Conservation (phyloP, 2,888 invertebrate species). For the Trachelus troglodyta region DNA sequence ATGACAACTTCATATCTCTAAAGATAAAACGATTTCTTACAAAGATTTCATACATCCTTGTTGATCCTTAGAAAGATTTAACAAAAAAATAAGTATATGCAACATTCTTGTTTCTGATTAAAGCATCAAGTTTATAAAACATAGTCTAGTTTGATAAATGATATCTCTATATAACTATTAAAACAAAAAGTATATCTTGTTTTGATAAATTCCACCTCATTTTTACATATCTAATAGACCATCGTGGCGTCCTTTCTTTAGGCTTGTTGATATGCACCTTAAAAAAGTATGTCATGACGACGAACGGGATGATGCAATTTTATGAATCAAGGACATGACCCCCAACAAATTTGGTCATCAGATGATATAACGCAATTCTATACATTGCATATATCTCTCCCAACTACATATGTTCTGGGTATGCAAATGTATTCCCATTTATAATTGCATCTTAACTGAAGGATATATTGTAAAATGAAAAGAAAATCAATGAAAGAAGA, state of each 20-base stretch:
- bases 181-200: background rate
- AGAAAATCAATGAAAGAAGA: background rate
- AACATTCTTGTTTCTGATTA: no score
- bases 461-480: background rate
- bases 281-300: conserved; percentile 1
- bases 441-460: background rate
- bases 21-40: background rate
- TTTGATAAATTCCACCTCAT: background rate
- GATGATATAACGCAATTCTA: background rate
- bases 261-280: background rate
- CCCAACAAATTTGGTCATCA: conserved; percentile 11
- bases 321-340: conserved; percentile 9
- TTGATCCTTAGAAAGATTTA: background rate
- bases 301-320: background rate
- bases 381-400: background rate
- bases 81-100: no score
- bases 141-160: background rate
- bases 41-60: background rate
- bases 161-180: background rate
- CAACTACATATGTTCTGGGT: background rate
- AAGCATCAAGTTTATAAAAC: background rate
- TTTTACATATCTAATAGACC: background rate
- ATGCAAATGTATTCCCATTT: background rate
- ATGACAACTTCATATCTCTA: conserved; percentile 5
- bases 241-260: background rate